A percentile compares a stretch with the other conserved stretches of the same genome.
Evolutionary conservation across 1,140 invertebrate species (phyloP).

Genomic region (Procambarus virginalis): DNA sequence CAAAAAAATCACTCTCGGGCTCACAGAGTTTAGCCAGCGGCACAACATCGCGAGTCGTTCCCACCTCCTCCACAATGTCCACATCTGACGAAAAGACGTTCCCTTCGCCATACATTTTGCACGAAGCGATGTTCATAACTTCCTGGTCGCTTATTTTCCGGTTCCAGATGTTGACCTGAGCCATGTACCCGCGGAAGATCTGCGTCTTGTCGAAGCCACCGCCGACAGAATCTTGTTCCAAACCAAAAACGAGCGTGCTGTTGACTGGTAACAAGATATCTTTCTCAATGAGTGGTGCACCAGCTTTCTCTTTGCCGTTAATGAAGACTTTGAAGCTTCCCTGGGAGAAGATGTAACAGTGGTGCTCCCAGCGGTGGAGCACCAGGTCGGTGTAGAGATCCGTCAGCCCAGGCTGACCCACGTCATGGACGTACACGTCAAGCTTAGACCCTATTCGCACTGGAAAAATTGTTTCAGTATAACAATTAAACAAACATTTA

Average conservation of each 20-base stretch:
- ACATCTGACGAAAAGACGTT: conserved; percentile 49
- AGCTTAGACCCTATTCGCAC: conserved; percentile 27
- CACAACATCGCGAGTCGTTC: conserved; percentile 9
- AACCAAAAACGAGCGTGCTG: conserved; percentile 21
- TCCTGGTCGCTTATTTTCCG: background rate
- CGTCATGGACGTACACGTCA: conserved; percentile 33
- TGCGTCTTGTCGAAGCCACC: conserved; percentile 54
- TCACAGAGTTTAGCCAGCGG: conserved; percentile 18
- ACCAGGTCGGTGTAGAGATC: conserved; percentile 20
- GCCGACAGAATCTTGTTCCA: conserved; percentile 45
- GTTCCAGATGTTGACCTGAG: conserved; percentile 52
- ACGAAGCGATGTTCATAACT: conserved; percentile 20
- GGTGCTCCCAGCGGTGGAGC: conserved; percentile 41
- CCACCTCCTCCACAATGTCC: conserved; percentile 36
- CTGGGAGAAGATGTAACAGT: conserved; percentile 41
- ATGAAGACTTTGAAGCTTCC: conserved; percentile 18
- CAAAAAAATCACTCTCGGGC: conserved; percentile 12
- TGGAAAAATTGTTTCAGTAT: conserved; percentile 1
- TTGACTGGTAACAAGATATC: conserved; percentile 35
- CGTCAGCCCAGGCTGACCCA: conserved; percentile 9
- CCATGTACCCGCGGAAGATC: conserved; percentile 47
- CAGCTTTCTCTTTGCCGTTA: conserved; percentile 26
- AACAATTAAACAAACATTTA: background rate
- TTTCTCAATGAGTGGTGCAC: background rate
- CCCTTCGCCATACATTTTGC: conserved; percentile 6